A percentile compares a stretch with the other conserved stretches of the same genome.
Conservation (phyloP, 1,140 invertebrate genomes). For the Drosophila persimilis region DNA sequence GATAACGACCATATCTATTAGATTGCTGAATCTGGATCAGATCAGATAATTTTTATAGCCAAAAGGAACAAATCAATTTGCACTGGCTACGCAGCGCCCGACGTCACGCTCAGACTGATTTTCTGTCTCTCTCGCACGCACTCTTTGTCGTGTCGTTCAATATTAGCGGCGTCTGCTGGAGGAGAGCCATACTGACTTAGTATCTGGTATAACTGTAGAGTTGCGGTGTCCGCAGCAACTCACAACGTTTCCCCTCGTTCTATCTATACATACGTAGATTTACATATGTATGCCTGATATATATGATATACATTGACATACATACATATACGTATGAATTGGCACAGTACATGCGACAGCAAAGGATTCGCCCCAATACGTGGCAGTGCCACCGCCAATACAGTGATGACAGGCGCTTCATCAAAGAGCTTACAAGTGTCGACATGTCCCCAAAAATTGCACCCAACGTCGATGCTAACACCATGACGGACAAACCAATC, state of each 20-base stretch:
- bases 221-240: too few species aligned
- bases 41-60: too few species aligned
- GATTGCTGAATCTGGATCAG: too few species aligned
- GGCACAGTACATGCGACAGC: not conserved
- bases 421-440: conserved; percentile 43
- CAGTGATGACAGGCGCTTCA: conserved; percentile 42
- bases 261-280: not conserved
- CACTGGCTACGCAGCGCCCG: too few species aligned
- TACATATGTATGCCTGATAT: not conserved
- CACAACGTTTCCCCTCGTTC: not conserved
- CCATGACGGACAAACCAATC: not conserved
- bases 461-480: conserved; percentile 3
- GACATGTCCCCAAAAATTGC: conserved; percentile 24
- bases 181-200: too few species aligned
- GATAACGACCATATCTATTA: too few species aligned
- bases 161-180: too few species aligned
- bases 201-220: too few species aligned
- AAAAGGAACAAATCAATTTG: too few species aligned
- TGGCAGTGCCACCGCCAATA: conserved; percentile 33
- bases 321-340: conserved; percentile 2
- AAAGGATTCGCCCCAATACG: not conserved
- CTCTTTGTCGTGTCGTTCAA: too few species aligned
- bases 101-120: too few species aligned
- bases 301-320: not conserved
- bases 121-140: too few species aligned